Percentiles rank a stretch among this genome's conserved stretches.
Conservation (phyloP, 1,140 invertebrate species). For the Hyles euphorbiae region DNA sequence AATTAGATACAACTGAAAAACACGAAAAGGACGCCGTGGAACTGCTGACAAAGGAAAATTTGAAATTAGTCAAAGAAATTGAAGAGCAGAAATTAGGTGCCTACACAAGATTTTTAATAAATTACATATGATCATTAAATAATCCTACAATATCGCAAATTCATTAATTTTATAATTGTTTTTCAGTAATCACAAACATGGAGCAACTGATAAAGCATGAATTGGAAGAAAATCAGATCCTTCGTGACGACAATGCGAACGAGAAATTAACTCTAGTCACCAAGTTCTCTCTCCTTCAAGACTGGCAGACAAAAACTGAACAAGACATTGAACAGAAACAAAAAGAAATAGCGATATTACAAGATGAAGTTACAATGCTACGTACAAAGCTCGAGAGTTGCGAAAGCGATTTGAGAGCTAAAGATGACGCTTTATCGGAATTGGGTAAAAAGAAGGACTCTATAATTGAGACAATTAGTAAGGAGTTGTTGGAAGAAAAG, state of each 20-base stretch:
- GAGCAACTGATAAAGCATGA: constrained; percentile 27
- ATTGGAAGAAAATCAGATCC: constrained; percentile 18
- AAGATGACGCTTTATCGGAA: constrained; percentile 25
- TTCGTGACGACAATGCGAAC: constrained; percentile 22
- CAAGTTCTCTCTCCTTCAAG: constrained; percentile 38
- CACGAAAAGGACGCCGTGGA: constrained; percentile 10
- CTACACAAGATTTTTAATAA: constrained; percentile 1
- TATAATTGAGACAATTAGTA: constrained; percentile 30
- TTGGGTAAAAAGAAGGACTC: constrained; percentile 35
- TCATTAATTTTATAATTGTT: background rate
- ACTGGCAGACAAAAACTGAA: constrained; percentile 37
- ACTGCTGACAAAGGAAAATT: constrained; percentile 29
- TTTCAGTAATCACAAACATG: constrained; percentile 35
- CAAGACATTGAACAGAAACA: constrained; percentile 31
- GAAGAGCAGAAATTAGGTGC: constrained; percentile 41
- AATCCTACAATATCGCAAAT: background rate
- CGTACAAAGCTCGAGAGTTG: constrained; percentile 11
- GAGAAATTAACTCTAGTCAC: constrained; percentile 32
- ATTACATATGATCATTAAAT: constrained; percentile 3
- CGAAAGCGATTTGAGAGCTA: constrained; percentile 25
- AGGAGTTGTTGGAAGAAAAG: constrained; percentile 36
- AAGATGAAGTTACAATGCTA: constrained; percentile 28
- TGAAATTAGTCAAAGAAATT: constrained; percentile 20
- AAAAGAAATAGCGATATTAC: constrained; percentile 33
- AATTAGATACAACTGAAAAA: background rate